A percentile compares a stretch with the other conserved stretches of the same genome.
Conservation (phyloP, 1,140 invertebrate genomes). For the Drosophila sechellia region DNA sequence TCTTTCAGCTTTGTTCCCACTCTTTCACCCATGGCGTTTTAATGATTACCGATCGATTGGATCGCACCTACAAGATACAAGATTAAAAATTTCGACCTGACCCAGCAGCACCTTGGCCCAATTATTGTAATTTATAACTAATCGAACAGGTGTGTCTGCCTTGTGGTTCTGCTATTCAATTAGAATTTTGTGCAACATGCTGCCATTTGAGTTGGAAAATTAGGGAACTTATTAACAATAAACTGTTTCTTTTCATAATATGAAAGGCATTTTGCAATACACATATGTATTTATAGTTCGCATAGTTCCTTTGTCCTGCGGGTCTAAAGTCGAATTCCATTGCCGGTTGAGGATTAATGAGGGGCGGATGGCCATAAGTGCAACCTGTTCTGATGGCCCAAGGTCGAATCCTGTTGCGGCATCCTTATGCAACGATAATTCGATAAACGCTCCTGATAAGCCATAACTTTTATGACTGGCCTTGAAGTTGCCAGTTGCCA, state of each 20-base stretch:
- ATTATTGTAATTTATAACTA: neutral
- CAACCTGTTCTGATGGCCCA: constrained; percentile 14
- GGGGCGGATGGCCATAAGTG: neutral
- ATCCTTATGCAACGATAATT: constrained; percentile 50
- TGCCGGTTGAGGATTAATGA: constrained; percentile 2
- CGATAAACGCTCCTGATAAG: constrained; percentile 48
- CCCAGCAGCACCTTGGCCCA: constrained; percentile 9
- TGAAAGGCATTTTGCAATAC: neutral
- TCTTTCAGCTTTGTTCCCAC: constrained; percentile 15
- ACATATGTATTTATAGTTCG: neutral
- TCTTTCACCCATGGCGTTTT: neutral
- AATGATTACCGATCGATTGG: constrained; percentile 2
- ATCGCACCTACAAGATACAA: too few species aligned
- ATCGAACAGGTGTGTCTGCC: neutral
- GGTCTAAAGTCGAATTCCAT: neutral
- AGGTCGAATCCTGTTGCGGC: constrained; percentile 33
- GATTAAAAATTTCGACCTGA: neutral
- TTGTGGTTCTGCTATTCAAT: neutral
- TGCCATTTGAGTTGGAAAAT: too few species aligned
- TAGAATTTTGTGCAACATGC: too few species aligned
- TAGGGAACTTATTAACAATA: too few species aligned
- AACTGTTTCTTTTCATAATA: too few species aligned
- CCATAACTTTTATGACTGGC: constrained; percentile 46
- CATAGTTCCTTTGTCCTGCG: neutral
- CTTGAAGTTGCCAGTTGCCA: constrained; percentile 6